phyloP scores from a whole-genome alignment of 2,888 invertebrate species.

The Parascotia fuliginaria region DNA sequence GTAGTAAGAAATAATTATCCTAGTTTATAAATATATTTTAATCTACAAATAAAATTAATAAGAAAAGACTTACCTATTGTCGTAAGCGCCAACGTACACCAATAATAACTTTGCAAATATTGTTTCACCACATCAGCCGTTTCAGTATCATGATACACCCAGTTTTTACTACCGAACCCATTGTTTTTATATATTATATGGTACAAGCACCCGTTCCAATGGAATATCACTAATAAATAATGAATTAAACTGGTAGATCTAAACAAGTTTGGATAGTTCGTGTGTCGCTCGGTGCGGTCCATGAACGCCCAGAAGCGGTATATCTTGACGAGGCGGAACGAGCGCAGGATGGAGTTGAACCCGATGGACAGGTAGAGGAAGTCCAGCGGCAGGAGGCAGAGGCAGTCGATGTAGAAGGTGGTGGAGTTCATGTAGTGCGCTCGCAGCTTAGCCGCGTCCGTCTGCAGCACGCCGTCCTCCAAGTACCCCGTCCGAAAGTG shows the following conservation, averaged over 20 bases:
- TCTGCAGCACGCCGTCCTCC: constrained; percentile 99
- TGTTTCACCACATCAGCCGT: constrained; percentile 96
- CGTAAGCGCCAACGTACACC: constrained; percentile 98
- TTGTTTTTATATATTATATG: constrained; percentile 98
- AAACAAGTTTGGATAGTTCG: constrained; percentile 99
- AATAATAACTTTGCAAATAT: constrained; percentile 99
- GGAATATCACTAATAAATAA: constrained; percentile 98
- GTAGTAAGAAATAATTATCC: too few species aligned
- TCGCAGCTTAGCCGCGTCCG: constrained; percentile 96
- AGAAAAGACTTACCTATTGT: constrained; percentile 91
- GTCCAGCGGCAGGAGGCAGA: constrained; percentile 98
- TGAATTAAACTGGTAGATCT: constrained; percentile 96
- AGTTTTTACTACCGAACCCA: constrained; percentile 96
- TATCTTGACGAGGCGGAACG: constrained; percentile 98
- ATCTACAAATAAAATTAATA: neutral
- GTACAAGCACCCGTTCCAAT: constrained; percentile 99
- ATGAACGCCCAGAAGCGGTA: constrained; percentile 99
- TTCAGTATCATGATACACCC: constrained; percentile 95
- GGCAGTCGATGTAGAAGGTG: constrained; percentile 99
- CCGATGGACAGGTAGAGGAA: constrained; percentile 99
- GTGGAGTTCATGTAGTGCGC: constrained; percentile 99
- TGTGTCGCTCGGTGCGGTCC: constrained; percentile 99
- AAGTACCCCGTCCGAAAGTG: constrained; percentile 99
- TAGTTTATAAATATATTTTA: too few species aligned
- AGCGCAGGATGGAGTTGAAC: constrained; percentile 97